A percentile compares a stretch with the other conserved stretches of the same genome.
phyloP scores from a whole-genome alignment of 2,888 invertebrate species.

The Trisateles emortualis region DNA sequence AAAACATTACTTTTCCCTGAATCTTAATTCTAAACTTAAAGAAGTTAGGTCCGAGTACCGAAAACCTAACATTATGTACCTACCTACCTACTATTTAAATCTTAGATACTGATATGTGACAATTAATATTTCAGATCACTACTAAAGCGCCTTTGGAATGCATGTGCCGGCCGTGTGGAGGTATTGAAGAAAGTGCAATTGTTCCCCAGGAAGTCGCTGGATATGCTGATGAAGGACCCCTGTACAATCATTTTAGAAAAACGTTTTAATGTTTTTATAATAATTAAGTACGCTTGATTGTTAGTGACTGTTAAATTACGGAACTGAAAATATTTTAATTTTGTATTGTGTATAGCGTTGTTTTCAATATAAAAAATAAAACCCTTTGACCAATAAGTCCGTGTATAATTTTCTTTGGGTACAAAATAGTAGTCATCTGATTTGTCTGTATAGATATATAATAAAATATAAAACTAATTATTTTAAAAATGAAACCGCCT shows the following conservation, averaged over 20 bases:
- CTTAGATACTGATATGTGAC: too few relatives aligned
- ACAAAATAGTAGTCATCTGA: too few relatives aligned
- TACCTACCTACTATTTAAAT: too few relatives aligned
- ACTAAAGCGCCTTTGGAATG: conserved; percentile 97
- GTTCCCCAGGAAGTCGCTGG: conserved; percentile 96
- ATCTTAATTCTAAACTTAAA: too few relatives aligned
- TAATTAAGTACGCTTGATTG: not conserved
- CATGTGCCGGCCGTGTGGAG: conserved; percentile 97
- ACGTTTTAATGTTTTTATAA: conserved; percentile 78
- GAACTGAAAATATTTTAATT: conserved; percentile 1
- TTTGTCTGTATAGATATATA: not conserved
- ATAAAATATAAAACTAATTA: too few relatives aligned
- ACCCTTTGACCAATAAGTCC: conserved; percentile 42
- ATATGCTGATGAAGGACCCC: conserved; percentile 93
- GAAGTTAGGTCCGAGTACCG: too few relatives aligned
- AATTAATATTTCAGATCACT: conserved; percentile 88
- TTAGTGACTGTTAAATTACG: conserved; percentile 11
- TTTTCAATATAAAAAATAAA: conserved; percentile 20
- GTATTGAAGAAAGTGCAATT: conserved; percentile 94
- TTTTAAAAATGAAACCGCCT: too few relatives aligned
- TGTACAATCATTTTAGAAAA: conserved; percentile 93
- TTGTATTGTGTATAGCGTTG: not conserved
- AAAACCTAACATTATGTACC: too few relatives aligned
- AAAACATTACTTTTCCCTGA: too few relatives aligned
- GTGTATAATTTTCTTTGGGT: not conserved